A percentile compares a stretch with the other conserved stretches of the same genome.
Conservation (phyloP, 1,140 invertebrate genomes). For the Drosophila pallidifrons region DNA sequence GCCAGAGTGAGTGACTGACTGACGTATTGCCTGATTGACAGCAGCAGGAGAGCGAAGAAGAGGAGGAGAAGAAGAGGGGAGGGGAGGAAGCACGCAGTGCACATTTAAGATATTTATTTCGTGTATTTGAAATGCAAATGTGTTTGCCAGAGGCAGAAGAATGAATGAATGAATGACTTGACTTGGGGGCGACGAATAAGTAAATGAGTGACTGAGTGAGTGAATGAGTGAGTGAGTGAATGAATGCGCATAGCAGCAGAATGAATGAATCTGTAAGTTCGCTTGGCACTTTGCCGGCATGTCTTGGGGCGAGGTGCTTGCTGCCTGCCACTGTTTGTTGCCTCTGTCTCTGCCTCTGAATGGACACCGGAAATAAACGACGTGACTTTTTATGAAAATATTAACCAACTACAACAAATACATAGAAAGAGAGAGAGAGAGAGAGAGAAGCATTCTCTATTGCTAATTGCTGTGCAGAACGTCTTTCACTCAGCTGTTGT, state of each 20-base stretch:
- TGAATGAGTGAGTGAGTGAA: slow-evolving; percentile 44
- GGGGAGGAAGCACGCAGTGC: slow-evolving; percentile 43
- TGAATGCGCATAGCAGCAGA: slow-evolving; percentile 49
- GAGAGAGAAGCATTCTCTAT: background rate
- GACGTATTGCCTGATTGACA: slow-evolving; percentile 81
- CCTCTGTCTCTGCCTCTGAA: slow-evolving; percentile 3
- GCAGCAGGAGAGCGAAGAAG: slow-evolving; percentile 46
- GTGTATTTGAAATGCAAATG: slow-evolving; percentile 78
- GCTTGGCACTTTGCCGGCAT: slow-evolving; percentile 72
- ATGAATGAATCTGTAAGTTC: slow-evolving; percentile 78
- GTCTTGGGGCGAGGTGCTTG: slow-evolving; percentile 33
- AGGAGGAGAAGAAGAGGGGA: background rate
- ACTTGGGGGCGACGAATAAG: slow-evolving; percentile 7
- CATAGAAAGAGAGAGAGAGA: background rate
- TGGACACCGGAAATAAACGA: slow-evolving; percentile 83
- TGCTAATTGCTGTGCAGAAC: slow-evolving; percentile 2
- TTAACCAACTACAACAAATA: slow-evolving; percentile 55
- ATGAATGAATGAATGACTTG: slow-evolving; percentile 30
- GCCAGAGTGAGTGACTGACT: slow-evolving; percentile 69
- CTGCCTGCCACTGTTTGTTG: background rate
- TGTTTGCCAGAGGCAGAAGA: slow-evolving; percentile 36
- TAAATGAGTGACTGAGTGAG: slow-evolving; percentile 40
- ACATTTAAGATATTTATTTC: slow-evolving; percentile 78
- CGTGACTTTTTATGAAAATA: slow-evolving; percentile 83
- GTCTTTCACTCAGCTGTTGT: slow-evolving; percentile 38